Conservation (phyloP, 2,113 vertebrate species). For the Bubo scandiacus region DNA sequence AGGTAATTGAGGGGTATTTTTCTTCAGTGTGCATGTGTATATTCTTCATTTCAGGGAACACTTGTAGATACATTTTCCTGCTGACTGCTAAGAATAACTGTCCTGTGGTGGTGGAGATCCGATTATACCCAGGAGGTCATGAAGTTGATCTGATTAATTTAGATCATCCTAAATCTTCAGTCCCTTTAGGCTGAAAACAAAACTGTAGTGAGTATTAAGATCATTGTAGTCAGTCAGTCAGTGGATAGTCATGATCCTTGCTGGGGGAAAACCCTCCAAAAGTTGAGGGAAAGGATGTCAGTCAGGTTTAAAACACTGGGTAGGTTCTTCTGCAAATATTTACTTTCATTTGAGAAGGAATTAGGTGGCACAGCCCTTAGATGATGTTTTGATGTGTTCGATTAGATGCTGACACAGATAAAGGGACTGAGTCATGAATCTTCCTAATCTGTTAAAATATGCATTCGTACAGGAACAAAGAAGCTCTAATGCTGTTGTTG, state of each 20-base stretch:
- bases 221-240: neutral
- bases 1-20: neutral
- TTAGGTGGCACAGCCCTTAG: slow-evolving; percentile 2
- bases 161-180: neutral
- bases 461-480: slow-evolving; percentile 62
- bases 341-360: slow-evolving; percentile 44
- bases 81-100: neutral
- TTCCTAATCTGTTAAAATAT: slow-evolving; percentile 47
- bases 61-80: neutral
- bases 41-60: neutral
- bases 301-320: neutral
- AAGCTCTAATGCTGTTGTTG: slow-evolving; percentile 37
- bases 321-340: slow-evolving; percentile 48
- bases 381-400: slow-evolving; percentile 65
- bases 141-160: neutral
- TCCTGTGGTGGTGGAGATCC: neutral
- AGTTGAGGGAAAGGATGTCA: neutral
- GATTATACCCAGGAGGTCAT: neutral
- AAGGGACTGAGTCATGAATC: slow-evolving; percentile 55
- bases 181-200: neutral
- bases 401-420: slow-evolving; percentile 55
- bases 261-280: neutral
- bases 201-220: neutral
- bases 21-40: neutral
- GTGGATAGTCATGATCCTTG: neutral